Evolutionary conservation across 2,888 invertebrate genomes (phyloP).

Genomic region (Sericinus montela): DNA sequence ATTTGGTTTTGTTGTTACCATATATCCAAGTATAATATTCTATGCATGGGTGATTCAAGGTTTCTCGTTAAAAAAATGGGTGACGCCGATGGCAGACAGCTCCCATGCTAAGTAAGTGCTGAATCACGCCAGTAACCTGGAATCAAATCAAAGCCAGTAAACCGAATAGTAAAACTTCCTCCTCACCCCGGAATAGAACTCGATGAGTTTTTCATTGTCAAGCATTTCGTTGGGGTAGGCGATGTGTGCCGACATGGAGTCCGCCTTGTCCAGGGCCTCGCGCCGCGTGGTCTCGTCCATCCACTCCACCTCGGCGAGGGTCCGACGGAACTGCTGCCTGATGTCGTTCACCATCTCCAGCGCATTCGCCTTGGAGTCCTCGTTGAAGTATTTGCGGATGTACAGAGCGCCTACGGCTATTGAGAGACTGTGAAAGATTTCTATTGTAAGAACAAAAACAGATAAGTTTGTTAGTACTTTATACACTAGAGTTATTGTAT

Average conservation of each 20-base stretch:
- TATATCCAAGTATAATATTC: too few species aligned
- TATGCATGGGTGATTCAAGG: too few species aligned
- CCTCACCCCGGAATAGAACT: constrained; percentile 86
- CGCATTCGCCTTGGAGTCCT: constrained; percentile 90
- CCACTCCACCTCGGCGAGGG: constrained; percentile 90
- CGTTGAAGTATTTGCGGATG: constrained; percentile 92
- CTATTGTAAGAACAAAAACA: too few species aligned
- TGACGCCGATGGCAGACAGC: too few species aligned
- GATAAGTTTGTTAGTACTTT: too few species aligned
- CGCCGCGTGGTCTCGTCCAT: constrained; percentile 92
- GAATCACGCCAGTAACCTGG: too few species aligned
- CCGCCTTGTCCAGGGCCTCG: constrained; percentile 88
- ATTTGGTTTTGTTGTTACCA: too few species aligned
- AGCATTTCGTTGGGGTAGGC: constrained; percentile 95
- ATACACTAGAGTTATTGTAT: too few species aligned
- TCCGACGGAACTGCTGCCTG: constrained; percentile 87
- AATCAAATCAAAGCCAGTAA: too few species aligned
- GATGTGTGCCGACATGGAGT: constrained; percentile 92
- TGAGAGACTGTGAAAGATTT: constrained; percentile 79
- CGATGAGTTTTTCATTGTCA: constrained; percentile 87
- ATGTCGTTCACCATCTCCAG: constrained; percentile 94
- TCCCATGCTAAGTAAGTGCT: too few species aligned
- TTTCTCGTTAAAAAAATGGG: too few species aligned
- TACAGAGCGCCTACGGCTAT: constrained; percentile 91
- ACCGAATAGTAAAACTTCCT: too few species aligned